Evolutionary conservation across 2,888 invertebrate genomes (phyloP), one percentile per base, ranked within the genome.

Genomic region (Cylloceria caligata): DNA sequence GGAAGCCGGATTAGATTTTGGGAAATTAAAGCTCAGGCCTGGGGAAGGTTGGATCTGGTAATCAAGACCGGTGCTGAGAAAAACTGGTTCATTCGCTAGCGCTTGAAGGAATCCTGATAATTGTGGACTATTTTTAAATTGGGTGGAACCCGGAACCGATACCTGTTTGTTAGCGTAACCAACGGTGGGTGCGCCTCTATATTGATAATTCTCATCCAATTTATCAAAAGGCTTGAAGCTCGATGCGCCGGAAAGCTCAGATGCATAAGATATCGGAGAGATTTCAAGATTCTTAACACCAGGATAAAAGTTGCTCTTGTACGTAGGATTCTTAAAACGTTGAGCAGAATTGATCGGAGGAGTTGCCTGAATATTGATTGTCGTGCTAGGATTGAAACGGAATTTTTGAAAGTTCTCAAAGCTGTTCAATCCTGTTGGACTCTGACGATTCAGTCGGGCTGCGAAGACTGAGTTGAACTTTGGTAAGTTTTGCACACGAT

Each of bases 81-180:
- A 42, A 3, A 88, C 34, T 2, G 89, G 90, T 36, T 90, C 87
- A n/a, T 78, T 83, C 21, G 89, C 87, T 30, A 87, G 77, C 0
- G 74, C 71, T 39, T 85, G 85, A 36, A 87, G 68, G 24, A 87
- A 86, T n/a, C 72, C 75, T 3, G 87, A 76, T 13, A 86, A 62
- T 36, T 87, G 80, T 5, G 81, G 68, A 49, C 76, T 77, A 24
- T 84, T 86, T 36, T 87, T 86, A 1, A 87, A 75, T 39, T 88
- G 87, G n/a, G 87, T 36, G 3, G 71, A n/a, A 11, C 84, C 69
- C 5, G 90, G 88, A 5, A 88, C 68, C 4, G 87, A 55, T 1
- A 86, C 13, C 42, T 87, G 88, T 57, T 87, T 88, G 5, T 74
- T 83, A 27, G 67, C 4, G 27, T 71, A 55, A 21, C 39, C 69